Percentiles rank a stretch among this genome's conserved stretches.
Conservation (phyloP, 2,888 invertebrate species). For the Calliphora vomitoria region DNA sequence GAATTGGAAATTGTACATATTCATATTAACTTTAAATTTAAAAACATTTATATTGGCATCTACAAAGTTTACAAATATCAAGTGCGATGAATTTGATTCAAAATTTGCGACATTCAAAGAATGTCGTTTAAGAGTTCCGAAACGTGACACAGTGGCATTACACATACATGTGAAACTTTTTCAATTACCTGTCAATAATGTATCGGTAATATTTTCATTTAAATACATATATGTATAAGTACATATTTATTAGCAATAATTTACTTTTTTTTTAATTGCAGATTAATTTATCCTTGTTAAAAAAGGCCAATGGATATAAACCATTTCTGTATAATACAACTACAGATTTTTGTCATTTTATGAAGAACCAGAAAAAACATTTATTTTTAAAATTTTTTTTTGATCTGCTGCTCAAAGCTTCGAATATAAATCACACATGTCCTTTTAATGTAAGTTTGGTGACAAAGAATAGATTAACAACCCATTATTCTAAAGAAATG, state of each 20-base stretch:
- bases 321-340: constrained; percentile 55
- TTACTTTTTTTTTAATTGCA: background rate
- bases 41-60: background rate
- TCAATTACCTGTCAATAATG: constrained; percentile 45
- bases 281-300: constrained; percentile 37
- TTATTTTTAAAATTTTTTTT: constrained; percentile 25
- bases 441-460: constrained; percentile 52
- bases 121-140: constrained; percentile 38
- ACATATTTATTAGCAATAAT: background rate
- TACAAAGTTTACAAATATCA: constrained; percentile 52
- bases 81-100: constrained; percentile 47
- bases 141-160: constrained; percentile 35
- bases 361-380: constrained; percentile 11
- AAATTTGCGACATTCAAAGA: constrained; percentile 38
- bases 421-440: constrained; percentile 64
- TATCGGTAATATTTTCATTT: constrained; percentile 26
- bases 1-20: background rate
- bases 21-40: background rate
- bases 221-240: background rate
- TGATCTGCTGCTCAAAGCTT: background rate
- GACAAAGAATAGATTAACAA: too few relatives aligned
- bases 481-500: too few relatives aligned
- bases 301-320: constrained; percentile 47
- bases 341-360: constrained; percentile 50
- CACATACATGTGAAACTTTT: constrained; percentile 19